Conservation (phyloP, 64 coral and sea anemone species). For the Astreopora myriophthalma region DNA sequence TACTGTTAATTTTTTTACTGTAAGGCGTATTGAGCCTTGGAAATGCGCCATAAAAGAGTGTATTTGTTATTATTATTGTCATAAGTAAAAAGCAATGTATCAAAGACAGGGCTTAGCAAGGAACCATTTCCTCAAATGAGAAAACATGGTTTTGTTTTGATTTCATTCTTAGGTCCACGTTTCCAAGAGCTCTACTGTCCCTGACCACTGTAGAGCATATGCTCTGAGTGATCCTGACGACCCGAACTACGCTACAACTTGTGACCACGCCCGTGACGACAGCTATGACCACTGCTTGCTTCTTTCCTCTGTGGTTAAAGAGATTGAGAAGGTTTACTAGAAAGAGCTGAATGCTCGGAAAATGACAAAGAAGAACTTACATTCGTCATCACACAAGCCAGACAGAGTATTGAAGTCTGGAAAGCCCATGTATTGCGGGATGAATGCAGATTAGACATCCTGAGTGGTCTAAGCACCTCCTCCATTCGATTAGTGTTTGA, state of each 20-base stretch:
- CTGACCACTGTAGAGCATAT: background rate
- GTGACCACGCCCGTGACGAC: background rate
- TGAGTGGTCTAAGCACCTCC: background rate
- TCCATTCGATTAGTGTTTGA: background rate
- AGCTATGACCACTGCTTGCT: background rate
- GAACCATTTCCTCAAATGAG: background rate
- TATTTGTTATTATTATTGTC: no score
- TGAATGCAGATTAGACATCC: background rate
- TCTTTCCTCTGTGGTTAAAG: background rate
- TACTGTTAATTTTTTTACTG: no score
- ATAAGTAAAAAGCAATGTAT: no score
- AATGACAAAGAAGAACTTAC: background rate
- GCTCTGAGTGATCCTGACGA: background rate
- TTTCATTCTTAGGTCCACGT: constrained; percentile 10
- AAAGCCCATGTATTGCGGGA: background rate
- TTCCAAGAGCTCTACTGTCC: background rate
- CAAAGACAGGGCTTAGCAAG: no score
- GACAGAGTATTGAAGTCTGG: background rate
- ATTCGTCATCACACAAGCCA: background rate
- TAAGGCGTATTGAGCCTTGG: no score
- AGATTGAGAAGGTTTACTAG: background rate
- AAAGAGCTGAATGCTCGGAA: background rate
- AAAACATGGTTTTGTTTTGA: constrained; percentile 4
- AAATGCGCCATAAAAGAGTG: no score
- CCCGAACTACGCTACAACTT: background rate